Base-by-base conservation (phyloP, 2,113 vertebrate genomes). In the Litocranius walleri region DNA sequence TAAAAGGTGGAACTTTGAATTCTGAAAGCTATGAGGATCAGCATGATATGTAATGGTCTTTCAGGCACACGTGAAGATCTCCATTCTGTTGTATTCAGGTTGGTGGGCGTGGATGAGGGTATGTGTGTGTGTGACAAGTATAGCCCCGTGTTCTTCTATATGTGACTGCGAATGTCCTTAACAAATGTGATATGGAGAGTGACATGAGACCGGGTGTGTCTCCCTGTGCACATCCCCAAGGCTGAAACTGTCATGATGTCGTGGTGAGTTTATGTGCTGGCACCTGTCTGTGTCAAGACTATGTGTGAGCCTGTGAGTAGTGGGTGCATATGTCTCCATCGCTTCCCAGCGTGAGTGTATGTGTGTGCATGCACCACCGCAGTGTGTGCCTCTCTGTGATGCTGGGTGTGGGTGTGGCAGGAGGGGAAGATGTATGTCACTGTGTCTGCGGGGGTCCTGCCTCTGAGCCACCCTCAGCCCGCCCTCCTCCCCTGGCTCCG, bases 361-460 rank as follows among this genome's bases (percentile, higher is more conserved):
- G 45, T 57, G 45, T 12, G 89, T 56, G 82, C 36, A 62, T 6
- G 52, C 52, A 90, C 85, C 85, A 50, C 97, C 16, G 85, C 96
- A 84, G 30, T 50, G 61, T 96, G 95, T 83, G 92, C 87, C 25
- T 80, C 59, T 83, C 91, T 80, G 92, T 74, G 96, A 61, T 91
- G 87, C 88, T 64, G 96, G 61, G 30, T 71, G 97, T 96, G 92
- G 97, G 98, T 94, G 97, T 89, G 92, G 92, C 94, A 57, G 61
- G 93, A 95, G 91, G 94, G 61, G 87, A 97, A 89, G 97, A 97
- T 96, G 81, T 96, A 54, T 98, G 97, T 98, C 98, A 94, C 94
- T 97, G 94, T 97, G 95, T 95, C 94, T 94, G 62, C 33, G 48
- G 91, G 96, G 94, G 98, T 98, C 98, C 97, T 88, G 97, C 91